Evolutionary conservation across 30 jellyfish, hydroid and myxozoan species (phyloP).

Genomic region (Calvadosia cruxmelitensis): DNA sequence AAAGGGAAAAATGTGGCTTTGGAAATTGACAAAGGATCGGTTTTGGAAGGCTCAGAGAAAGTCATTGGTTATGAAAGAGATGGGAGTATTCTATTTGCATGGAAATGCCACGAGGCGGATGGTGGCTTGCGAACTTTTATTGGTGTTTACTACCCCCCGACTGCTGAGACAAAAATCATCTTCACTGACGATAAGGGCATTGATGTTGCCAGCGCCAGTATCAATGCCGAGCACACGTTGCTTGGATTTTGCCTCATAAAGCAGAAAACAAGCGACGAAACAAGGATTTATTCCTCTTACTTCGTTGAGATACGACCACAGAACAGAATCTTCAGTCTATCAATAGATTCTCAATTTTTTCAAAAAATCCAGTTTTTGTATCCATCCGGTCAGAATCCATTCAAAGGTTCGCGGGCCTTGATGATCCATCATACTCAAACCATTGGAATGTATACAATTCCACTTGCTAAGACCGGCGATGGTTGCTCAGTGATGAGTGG

Average conservation of each 20-base stretch:
- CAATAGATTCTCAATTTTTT: constrained; percentile 65
- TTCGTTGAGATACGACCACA: constrained; percentile 79
- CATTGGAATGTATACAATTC: constrained; percentile 58
- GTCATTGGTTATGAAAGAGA: constrained; percentile 68
- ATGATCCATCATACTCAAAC: constrained; percentile 68
- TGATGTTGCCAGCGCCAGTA: constrained; percentile 61
- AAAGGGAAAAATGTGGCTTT: background rate
- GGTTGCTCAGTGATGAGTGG: constrained; percentile 44
- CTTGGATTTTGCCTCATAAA: constrained; percentile 63
- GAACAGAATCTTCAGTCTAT: constrained; percentile 54
- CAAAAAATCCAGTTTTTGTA: constrained; percentile 70
- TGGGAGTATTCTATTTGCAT: constrained; percentile 42
- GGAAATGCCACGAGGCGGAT: constrained; percentile 17
- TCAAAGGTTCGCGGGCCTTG: constrained; percentile 22
- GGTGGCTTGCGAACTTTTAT: constrained; percentile 32
- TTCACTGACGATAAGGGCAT: constrained; percentile 46
- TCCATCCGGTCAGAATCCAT: constrained; percentile 5
- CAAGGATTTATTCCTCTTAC: constrained; percentile 35
- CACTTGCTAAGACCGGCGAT: constrained; percentile 52
- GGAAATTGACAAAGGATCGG: background rate
- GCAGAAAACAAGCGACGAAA: constrained; percentile 4
- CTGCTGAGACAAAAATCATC: constrained; percentile 9
- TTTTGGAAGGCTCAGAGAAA: constrained; percentile 12
- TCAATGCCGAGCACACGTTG: constrained; percentile 31
- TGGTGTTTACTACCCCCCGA: constrained; percentile 39